Conservation (phyloP, 2,888 invertebrate genomes). For the Mythimna vitellina region DNA sequence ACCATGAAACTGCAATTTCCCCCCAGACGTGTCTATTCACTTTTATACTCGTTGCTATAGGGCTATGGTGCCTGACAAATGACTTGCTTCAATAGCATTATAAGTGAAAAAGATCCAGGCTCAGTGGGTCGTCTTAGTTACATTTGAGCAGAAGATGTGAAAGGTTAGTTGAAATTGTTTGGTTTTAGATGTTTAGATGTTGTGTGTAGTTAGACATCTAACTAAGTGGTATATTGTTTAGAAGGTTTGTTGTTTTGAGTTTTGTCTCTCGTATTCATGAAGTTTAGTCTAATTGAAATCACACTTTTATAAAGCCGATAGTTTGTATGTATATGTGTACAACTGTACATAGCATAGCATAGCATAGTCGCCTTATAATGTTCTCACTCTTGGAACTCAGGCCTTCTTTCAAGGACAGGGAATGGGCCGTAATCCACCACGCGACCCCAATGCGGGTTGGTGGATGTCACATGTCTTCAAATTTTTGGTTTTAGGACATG, state of each 20-base stretch:
- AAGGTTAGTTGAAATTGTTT: neutral
- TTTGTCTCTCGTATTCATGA: neutral
- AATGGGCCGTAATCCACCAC: too few species aligned
- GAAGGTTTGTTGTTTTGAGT: neutral
- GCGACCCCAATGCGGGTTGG: too few species aligned
- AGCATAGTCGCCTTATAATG: too few species aligned
- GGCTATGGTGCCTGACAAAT: constrained; percentile 50
- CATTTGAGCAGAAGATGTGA: constrained; percentile 22
- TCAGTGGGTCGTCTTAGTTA: neutral
- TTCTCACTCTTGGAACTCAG: too few species aligned
- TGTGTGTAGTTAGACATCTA: neutral
- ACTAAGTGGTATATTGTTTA: neutral
- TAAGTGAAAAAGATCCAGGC: constrained; percentile 21
- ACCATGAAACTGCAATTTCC: constrained; percentile 75
- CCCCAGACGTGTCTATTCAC: constrained; percentile 69
- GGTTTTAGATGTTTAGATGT: neutral
- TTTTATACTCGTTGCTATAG: constrained; percentile 17
- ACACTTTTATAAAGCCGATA: too few species aligned
- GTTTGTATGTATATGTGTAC: too few species aligned
- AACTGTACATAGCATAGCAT: too few species aligned
- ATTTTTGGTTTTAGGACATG: too few species aligned
- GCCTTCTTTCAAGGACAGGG: too few species aligned
- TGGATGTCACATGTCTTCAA: too few species aligned
- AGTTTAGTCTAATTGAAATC: neutral
- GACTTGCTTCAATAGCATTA: constrained; percentile 46